Conservation (phyloP, 1,140 invertebrate genomes). For the Aphelenchoides besseyi region DNA sequence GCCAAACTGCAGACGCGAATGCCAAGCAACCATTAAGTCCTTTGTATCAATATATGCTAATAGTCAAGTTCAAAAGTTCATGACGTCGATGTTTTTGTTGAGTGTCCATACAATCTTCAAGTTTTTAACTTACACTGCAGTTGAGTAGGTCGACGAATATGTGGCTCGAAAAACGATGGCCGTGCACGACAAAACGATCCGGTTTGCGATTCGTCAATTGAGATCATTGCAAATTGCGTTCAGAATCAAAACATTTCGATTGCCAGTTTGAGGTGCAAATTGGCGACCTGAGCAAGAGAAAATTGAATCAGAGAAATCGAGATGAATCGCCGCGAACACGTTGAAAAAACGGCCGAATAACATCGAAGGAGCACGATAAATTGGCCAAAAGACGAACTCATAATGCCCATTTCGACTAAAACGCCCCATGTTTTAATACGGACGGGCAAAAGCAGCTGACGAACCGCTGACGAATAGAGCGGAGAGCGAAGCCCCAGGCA, state of each 20-base stretch:
- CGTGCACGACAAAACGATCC: conserved; percentile 9
- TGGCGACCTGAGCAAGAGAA: background rate
- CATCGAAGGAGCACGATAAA: background rate
- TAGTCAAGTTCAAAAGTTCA: conserved; percentile 9
- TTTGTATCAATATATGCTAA: background rate
- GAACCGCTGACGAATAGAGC: background rate
- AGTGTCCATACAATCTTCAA: background rate
- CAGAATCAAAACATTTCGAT: background rate
- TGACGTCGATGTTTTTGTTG: background rate
- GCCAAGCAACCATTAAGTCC: background rate
- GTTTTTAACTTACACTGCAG: background rate
- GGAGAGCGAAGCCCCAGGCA: background rate
- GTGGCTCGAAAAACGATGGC: conserved; percentile 4
- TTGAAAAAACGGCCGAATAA: background rate
- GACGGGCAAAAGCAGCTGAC: background rate
- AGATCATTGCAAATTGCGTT: background rate
- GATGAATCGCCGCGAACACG: background rate
- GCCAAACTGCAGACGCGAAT: background rate
- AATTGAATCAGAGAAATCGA: background rate
- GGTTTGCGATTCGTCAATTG: background rate
- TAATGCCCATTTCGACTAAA: background rate
- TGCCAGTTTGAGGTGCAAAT: background rate
- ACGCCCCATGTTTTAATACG: background rate
- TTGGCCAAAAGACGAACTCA: background rate
- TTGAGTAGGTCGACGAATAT: conserved; percentile 4